Base-by-base conservation (phyloP, 2,888 invertebrate genomes). In the Heliconius charithonia region DNA sequence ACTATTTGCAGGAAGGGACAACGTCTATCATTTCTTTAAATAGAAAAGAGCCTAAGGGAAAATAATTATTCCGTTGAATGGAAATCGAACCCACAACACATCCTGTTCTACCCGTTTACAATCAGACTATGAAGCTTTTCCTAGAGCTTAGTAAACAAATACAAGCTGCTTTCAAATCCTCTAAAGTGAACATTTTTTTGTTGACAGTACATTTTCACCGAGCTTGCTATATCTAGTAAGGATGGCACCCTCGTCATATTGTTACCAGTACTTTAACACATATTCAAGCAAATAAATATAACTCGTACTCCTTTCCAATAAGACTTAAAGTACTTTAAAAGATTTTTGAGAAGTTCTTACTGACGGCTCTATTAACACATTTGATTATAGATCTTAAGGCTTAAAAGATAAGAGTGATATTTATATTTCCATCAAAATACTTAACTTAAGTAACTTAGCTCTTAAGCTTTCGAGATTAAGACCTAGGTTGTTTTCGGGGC, bases 161-260 rank as follows among this genome's bases (percentile, higher is more conserved):
- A 71, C 29, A 71, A n/a, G 2, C 2, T 29, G 19, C 27, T 74
- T 59, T 41, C 41, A n/a, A 37, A 37, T 63, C 10, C n/a, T 19
- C 13, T 74, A 63, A 41, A 74, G n/a, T 41, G 7, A 13, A 63
- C 19, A 74, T 25, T 73, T 76, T 78, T 76, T 63, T 78, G 78
- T 69, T 29, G 65, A 80, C 73, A 67, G 56, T 80, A 73, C 80
- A 32, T 71, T 63, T 69, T 67, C 76, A 45, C 41, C 72, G 76
- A 74, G 63, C 69, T 41, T 65, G 75, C 69, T 69, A 69, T 25
- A 73, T 37, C 10, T 25, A 73, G 76, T 37, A 37, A 76, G 65
- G 70, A 65, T 73, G 63, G 75, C 78, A 73, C 78, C 78, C 80
- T 80, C 69, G 76, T 76, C 78, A 78, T 72, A 76, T 76, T 74